phyloP scores from a whole-genome alignment of 2,888 invertebrate species.

The Sesamia inferens region DNA sequence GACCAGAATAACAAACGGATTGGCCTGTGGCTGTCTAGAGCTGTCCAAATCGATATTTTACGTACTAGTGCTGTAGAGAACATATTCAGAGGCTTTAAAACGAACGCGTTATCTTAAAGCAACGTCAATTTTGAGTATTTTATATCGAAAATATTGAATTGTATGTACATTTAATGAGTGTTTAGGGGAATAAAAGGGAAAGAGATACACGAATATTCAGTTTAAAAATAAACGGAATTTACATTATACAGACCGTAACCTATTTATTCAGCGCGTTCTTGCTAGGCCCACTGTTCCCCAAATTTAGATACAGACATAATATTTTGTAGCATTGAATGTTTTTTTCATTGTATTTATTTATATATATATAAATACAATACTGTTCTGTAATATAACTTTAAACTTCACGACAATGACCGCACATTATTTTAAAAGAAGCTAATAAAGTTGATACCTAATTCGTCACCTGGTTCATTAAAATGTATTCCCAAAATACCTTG shows the following conservation, averaged over 20 bases:
- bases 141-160: not conserved
- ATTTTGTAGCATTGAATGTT: too few relatives aligned
- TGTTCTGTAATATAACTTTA: not conserved
- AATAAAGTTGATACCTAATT: not conserved
- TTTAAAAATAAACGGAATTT: too few relatives aligned
- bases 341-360: too few relatives aligned
- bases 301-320: too few relatives aligned
- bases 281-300: not conserved
- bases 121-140: too few relatives aligned
- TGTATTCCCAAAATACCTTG: too few relatives aligned
- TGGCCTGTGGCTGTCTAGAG: not conserved
- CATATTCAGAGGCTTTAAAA: not conserved
- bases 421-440: not conserved
- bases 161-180: too few relatives aligned
- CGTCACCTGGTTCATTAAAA: not conserved
- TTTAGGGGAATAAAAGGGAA: not conserved
- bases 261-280: not conserved
- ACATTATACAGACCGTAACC: too few relatives aligned
- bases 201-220: too few relatives aligned
- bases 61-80: not conserved
- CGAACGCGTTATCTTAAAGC: not conserved
- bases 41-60: not conserved
- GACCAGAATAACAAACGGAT: conserved; percentile 30
- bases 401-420: not conserved
- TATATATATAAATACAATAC: too few relatives aligned